Evolutionary conservation across 2,113 vertebrate species (phyloP), one percentile per base, ranked within the genome.

Genomic region (Corydoras maculifer): DNA sequence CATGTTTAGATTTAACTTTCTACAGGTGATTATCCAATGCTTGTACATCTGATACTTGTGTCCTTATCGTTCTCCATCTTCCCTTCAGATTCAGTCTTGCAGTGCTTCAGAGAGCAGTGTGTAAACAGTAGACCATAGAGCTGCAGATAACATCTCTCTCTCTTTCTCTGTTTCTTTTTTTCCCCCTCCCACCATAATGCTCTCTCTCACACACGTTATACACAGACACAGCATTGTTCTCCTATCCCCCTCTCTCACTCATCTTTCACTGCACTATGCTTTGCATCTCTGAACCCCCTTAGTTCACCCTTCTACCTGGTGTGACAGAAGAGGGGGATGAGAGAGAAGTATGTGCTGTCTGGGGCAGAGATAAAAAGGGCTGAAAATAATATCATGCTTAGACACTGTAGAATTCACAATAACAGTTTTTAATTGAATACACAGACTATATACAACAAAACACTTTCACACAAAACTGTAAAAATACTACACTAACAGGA

Each of bases 181-280:
- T 32, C 53, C 31, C 54, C n/a, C n/a, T 63, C 62, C 49, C 25
- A 78, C 70, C 65, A 57, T 75, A 58, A 74, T 65, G 70, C 29
- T 70, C 53, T 62, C 43, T 71, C 66, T 62, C 50, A 62, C 60
- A 29, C 63, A 72, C 83, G 83, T 82, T 10, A 77, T 18, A 76
- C 82, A 87, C 86, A 88, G 79, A 71, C 83, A 49, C 8, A 5
- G 49, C 85, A 87, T 87, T 89, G 86, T 89, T 85, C 82, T 70
- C 73, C 3, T 50, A 55, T 62, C 66, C 30, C 65, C 68, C 68
- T 75, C 69, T 31, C 76, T 68, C 77, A 65, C 72, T 50, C 62
- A 35, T 74, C 77, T 75, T 71, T 70, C 73, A 31, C 53, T 73
- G 72, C 65, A 25, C 63, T 70, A 78, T 79, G 79, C 68, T 11